Evolutionary conservation across 2,888 invertebrate genomes (phyloP), one percentile per base, ranked within the genome.

Genomic region (Anagyrus pseudococci): DNA sequence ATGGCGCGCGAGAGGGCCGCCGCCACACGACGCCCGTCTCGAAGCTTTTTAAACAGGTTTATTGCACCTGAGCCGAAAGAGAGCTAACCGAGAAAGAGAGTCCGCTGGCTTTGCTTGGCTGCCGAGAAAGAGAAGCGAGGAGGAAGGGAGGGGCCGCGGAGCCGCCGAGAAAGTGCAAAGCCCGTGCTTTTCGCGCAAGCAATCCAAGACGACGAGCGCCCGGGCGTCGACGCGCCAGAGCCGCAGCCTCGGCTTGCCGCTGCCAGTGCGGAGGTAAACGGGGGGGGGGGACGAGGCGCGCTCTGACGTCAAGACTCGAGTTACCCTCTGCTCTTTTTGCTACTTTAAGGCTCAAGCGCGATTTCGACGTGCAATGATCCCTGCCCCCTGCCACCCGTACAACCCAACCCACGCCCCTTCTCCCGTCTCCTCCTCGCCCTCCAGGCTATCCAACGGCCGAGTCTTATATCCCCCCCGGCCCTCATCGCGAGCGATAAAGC

Each of bases 281-380:
- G 8, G 10, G 10, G 4, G 29, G 29, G 29, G 29, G 29, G 29
- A 7, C 4, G 4, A 8, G 33, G 2, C 17, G 46, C 40, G 23
- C 25, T 25, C 20, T 56, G 50, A 49, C 56, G 61, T 56, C 50
- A 52, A 48, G 17, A 19, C 25, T 2, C 22, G 19, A 62, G 40
- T 47, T 52, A 26, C 37, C 33, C 50, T 43, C 17, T 40, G 33
- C 23, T 62, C 22, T 52, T 22, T 13, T 37, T 29, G 10, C 10
- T 29, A 29, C 10, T 29, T 7, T 29, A n/a, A n/a, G n/a, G n/a
- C n/a, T n/a, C n/a, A n/a, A n/a, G n/a, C n/a, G n/a, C n/a, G n/a
- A n/a, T n/a, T n/a, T n/a, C n/a, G 8, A 29, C 2, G 15, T 29
- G 43, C 47, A 56, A 40, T 48, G 40, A 40, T 57, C 40, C 48